These are phyloP conservation scores for Radopholus similis DNA, from an alignment of 1,140 invertebrate species.

Conservation along the genomic window DNA sequence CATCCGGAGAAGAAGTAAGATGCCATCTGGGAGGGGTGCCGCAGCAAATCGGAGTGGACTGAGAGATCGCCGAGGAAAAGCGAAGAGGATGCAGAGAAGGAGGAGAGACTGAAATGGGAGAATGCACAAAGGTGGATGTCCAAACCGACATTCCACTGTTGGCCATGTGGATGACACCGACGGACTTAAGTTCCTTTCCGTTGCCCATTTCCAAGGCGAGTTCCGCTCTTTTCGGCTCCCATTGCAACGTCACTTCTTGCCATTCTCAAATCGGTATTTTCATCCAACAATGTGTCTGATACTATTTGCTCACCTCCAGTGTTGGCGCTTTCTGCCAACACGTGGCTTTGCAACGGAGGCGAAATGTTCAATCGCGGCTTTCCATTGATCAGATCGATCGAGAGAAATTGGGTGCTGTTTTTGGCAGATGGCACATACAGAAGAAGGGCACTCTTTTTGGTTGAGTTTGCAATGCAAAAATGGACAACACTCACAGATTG, in stretches of 20 bases:
- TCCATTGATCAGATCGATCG: conserved; percentile 1
- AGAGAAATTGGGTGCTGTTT: neutral
- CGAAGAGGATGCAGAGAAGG: neutral
- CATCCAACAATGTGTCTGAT: neutral
- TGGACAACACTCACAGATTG: neutral
- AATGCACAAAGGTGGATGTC: neutral
- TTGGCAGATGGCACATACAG: neutral
- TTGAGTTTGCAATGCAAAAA: neutral
- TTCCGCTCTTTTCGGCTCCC: neutral
- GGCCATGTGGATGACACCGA: neutral
- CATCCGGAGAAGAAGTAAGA: neutral
- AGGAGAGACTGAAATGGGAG: neutral
- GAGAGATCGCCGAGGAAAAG: neutral
- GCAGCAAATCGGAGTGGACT: neutral
- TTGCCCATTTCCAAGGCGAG: neutral
- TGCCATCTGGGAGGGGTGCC: neutral
- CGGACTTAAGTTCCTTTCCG: neutral
- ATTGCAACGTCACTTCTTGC: neutral
- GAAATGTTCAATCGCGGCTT: neutral
- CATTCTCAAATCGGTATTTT: neutral
- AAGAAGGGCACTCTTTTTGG: conserved; percentile 1
- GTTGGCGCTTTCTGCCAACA: neutral
- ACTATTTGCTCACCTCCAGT: neutral
- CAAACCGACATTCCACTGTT: neutral
- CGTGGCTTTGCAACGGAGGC: neutral